Evolutionary conservation across 2,113 vertebrate species (phyloP).

Genomic region (Nycticryphes semicollaris): DNA sequence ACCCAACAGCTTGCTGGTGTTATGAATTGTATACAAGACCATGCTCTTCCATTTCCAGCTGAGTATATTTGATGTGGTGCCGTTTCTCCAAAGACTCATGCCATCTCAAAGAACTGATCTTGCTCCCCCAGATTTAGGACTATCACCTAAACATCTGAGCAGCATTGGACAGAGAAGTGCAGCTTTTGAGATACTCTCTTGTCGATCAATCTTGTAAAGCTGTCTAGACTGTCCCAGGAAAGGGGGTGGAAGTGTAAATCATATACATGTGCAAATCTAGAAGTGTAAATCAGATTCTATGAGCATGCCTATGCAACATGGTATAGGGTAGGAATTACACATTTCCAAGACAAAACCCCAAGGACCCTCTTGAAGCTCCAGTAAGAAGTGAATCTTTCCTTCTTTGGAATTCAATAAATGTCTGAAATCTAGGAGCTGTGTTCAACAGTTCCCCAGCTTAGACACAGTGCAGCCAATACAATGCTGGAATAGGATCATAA

Average conservation of each 20-base stretch:
- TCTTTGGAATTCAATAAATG: background rate
- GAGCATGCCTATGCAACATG: background rate
- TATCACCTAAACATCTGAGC: background rate
- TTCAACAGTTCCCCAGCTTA: background rate
- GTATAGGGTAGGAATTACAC: background rate
- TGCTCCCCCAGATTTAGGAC: background rate
- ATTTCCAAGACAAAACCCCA: background rate
- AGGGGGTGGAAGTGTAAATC: slow-evolving; percentile 38
- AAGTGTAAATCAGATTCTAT: slow-evolving; percentile 37
- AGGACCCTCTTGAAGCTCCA: background rate
- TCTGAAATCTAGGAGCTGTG: background rate
- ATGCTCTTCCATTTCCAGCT: background rate
- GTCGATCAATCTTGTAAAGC: slow-evolving; percentile 10
- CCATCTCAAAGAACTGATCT: background rate
- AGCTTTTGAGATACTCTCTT: background rate
- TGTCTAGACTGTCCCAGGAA: slow-evolving; percentile 27
- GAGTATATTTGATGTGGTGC: background rate
- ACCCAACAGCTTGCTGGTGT: background rate
- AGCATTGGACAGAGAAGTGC: background rate
- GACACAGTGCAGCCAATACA: background rate
- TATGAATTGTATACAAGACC: background rate
- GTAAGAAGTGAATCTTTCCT: background rate
- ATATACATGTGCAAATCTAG: background rate
- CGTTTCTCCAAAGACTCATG: background rate
- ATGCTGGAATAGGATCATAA: background rate